Conservation (phyloP, 2,797 vertebrate genomes). For the Phoeniculus purpureus region DNA sequence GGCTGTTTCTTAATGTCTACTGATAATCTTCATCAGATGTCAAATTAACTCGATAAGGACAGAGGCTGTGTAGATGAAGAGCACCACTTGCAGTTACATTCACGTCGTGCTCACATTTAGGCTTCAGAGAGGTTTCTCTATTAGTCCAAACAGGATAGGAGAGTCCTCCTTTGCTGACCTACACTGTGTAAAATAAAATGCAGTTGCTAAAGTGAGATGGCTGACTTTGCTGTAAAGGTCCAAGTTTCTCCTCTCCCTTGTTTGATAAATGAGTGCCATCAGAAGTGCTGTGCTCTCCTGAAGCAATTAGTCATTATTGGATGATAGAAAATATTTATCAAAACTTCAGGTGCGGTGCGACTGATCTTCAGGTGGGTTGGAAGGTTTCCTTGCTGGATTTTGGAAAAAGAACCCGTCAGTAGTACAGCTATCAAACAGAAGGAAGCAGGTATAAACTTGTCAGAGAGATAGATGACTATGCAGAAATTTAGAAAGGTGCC, state of each 20-base stretch:
- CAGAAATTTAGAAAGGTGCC: constrained; percentile 20
- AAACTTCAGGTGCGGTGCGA: neutral
- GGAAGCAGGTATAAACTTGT: constrained; percentile 50
- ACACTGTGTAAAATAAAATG: constrained; percentile 7
- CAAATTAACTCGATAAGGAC: neutral
- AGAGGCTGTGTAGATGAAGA: neutral
- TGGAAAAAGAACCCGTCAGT: constrained; percentile 42
- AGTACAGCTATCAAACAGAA: constrained; percentile 53
- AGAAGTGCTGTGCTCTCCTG: constrained; percentile 25
- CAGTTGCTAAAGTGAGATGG: neutral
- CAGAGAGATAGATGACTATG: constrained; percentile 34
- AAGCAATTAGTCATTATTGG: constrained; percentile 65
- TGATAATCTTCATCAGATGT: neutral
- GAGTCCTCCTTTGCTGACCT: constrained; percentile 18
- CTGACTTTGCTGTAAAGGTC: constrained; percentile 32
- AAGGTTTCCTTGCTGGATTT: constrained; percentile 39
- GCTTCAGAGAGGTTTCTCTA: neutral
- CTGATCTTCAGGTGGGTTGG: constrained; percentile 67
- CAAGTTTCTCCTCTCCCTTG: neutral
- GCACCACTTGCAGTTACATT: neutral
- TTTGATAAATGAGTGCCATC: constrained; percentile 62
- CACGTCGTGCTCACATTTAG: neutral
- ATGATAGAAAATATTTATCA: constrained; percentile 63
- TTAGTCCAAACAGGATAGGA: neutral
- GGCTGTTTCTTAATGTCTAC: neutral